Evolutionary conservation across 2,797 vertebrate genomes (phyloP).

Genomic region (Falco concolor): DNA sequence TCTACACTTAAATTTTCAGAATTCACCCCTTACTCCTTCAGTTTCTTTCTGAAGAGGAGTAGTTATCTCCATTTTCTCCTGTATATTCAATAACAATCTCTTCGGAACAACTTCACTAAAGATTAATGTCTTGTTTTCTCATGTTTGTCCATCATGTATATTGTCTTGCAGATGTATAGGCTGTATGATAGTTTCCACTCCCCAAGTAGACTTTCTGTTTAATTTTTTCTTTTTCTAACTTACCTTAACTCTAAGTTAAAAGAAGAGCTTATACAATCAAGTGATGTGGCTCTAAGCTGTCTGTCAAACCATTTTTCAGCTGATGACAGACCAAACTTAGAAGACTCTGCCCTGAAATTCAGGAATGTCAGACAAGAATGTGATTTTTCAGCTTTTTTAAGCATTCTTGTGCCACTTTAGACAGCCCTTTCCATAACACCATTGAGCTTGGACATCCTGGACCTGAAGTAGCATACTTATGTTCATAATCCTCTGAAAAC

Average conservation of each 20-base stretch:
- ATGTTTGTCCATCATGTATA: neutral
- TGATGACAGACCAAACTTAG: neutral
- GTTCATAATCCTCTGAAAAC: neutral
- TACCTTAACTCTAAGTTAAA: neutral
- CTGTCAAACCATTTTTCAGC: neutral
- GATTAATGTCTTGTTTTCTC: neutral
- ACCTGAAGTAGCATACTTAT: neutral
- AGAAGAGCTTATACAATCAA: neutral
- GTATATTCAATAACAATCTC: neutral
- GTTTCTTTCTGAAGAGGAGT: neutral
- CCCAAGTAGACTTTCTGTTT: neutral
- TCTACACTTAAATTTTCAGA: neutral
- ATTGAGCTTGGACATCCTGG: neutral
- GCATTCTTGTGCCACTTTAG: neutral
- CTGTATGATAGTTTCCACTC: neutral
- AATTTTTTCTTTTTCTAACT: neutral
- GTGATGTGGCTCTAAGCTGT: neutral
- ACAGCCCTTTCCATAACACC: neutral
- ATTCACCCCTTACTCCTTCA: neutral
- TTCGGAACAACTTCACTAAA: neutral
- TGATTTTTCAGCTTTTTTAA: neutral
- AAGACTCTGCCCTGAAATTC: neutral
- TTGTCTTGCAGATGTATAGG: neutral
- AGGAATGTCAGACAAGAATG: neutral
- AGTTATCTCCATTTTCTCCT: neutral